Base-by-base conservation (phyloP, 2,888 invertebrate genomes). In the Caenorhabditis zanzibari region DNA sequence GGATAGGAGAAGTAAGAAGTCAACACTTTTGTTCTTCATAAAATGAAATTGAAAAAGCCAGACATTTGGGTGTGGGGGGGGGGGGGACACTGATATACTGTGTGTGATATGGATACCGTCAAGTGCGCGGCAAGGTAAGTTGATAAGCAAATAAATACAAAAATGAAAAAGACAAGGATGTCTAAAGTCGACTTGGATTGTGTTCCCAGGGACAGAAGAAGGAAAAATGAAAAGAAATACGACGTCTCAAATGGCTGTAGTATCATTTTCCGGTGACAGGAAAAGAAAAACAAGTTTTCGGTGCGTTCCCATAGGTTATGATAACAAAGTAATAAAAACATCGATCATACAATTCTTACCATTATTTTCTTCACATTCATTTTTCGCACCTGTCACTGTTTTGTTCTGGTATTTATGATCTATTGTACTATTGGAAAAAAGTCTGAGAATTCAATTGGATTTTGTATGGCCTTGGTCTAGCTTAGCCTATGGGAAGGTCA, bases 91-190 rank as follows among this genome's bases (percentile, higher is more conserved):
- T 47, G 38, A 58, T 77, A 22, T 58, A 71, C 69, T 77, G 77
- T 71, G 71, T 79, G 79, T 71, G 79, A 79, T 79, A 79, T 79
- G 63, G 71, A 79, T 79, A 79, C 79, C 56, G 79, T 79, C 79
- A 79, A 79, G 79, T 79, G 71, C 56, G 64, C 63, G 63, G 71
- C 79, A 71, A 72, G 71, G 71, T 79, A 58, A 72, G 63, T 47
- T 71, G 56, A 44, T 77, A 52, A 32, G 44, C 79, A 79, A 79
- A 79, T 79, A 79, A 79, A 79, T 56, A 79, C 47, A 72, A 63
- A 68, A 77, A 64, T 64, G 24, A 64, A 66, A n/a, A n/a, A 66
- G 66, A 66, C 66, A 66, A 49, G 49, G 54, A 54, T 68, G 38
- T 68, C 66, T 28, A 47, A 61, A 61, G 38, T 59, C 38, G 63